A percentile compares a stretch with the other conserved stretches of the same genome.
phyloP scores from a whole-genome alignment of 2,888 invertebrate species.

The Oeneis ivallda region DNA sequence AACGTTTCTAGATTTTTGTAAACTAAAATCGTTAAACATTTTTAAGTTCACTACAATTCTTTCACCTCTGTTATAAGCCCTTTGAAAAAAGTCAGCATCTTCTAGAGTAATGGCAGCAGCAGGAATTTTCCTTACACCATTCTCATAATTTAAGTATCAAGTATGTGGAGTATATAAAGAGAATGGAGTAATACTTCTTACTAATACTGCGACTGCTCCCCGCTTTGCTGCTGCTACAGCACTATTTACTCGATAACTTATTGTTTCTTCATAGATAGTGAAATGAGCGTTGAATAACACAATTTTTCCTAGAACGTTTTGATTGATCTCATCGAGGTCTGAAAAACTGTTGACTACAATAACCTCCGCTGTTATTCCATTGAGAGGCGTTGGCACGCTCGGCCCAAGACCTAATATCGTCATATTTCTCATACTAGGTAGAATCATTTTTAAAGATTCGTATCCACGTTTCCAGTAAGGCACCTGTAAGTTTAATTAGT shows the following conservation, averaged over 20 bases:
- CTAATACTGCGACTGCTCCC: slow-evolving; percentile 89
- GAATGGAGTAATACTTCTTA: slow-evolving; percentile 88
- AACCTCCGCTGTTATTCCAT: slow-evolving; percentile 87
- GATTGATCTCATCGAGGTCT: slow-evolving; percentile 78
- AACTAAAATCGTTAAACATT: slow-evolving; percentile 84
- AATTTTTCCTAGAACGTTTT: slow-evolving; percentile 86
- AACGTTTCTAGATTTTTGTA: slow-evolving; percentile 86
- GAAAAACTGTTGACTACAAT: slow-evolving; percentile 87
- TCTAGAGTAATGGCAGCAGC: slow-evolving; percentile 88
- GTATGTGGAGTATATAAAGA: slow-evolving; percentile 90
- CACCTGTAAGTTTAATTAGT: slow-evolving; percentile 51
- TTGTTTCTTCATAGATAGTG: slow-evolving; percentile 84
- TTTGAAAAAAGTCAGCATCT: slow-evolving; percentile 87
- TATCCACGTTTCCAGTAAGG: slow-evolving; percentile 82
- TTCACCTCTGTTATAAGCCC: slow-evolving; percentile 82
- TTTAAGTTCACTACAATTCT: slow-evolving; percentile 78
- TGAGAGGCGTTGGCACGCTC: slow-evolving; percentile 85
- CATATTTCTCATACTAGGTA: slow-evolving; percentile 83
- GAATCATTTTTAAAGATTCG: slow-evolving; percentile 84
- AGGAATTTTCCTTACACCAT: slow-evolving; percentile 84
- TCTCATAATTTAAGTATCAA: slow-evolving; percentile 84
- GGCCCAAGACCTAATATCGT: slow-evolving; percentile 86
- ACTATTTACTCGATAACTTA: slow-evolving; percentile 83
- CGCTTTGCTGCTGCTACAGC: slow-evolving; percentile 86
- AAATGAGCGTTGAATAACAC: slow-evolving; percentile 87